These are phyloP conservation scores for Dendrolimus kikuchii DNA, from an alignment of 1,140 invertebrate species.

Conservation along the genomic window DNA sequence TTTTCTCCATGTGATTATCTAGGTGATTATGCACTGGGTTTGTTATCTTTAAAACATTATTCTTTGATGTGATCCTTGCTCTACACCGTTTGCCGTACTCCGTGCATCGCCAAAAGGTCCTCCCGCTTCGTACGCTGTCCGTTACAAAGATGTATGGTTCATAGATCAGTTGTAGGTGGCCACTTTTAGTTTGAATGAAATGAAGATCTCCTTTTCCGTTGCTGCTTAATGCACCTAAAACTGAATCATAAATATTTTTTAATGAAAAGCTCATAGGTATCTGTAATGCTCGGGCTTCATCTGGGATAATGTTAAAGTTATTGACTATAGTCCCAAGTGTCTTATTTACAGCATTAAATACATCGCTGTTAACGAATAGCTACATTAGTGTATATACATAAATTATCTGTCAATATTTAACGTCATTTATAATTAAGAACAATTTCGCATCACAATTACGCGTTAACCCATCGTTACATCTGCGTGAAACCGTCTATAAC, in stretches of 20 bases:
- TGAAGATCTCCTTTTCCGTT: conserved; percentile 53
- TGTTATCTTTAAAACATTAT: conserved; percentile 54
- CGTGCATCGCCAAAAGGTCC: conserved; percentile 67
- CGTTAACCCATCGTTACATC: no score
- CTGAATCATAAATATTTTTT: conserved; percentile 22
- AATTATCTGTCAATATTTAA: no score
- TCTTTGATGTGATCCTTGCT: conserved; percentile 61
- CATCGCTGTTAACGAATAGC: no score
- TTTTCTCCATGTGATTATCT: conserved; percentile 55
- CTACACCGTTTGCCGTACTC: conserved; percentile 60
- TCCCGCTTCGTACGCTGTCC: conserved; percentile 58
- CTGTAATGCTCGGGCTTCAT: neutral
- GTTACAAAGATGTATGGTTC: conserved; percentile 65
- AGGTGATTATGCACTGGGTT: conserved; percentile 58
- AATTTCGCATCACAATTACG: no score
- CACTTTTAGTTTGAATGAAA: conserved; percentile 65
- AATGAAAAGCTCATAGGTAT: conserved; percentile 1
- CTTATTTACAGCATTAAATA: no score
- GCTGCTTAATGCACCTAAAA: conserved; percentile 43
- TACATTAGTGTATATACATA: no score
- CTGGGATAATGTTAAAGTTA: no score
- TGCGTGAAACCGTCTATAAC: no score
- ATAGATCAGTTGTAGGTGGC: conserved; percentile 58
- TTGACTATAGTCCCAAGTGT: no score
- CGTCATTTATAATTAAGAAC: no score